These are phyloP conservation scores for Salminus brasiliensis DNA, from an alignment of 2,113 vertebrate species.

Conservation along the genomic window DNA sequence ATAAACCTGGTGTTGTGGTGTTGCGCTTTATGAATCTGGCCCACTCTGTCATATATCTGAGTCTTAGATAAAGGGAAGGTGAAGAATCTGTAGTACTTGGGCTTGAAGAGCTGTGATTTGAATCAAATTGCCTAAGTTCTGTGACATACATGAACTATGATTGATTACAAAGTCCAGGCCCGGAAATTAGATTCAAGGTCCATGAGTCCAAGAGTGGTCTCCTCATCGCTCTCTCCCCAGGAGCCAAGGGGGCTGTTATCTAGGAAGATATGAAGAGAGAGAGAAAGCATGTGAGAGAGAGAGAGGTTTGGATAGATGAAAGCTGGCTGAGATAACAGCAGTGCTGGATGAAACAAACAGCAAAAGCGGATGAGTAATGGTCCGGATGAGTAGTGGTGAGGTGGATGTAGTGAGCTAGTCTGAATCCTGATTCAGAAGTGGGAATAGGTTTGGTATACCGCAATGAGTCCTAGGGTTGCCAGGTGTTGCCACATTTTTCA, in stretches of 20 bases:
- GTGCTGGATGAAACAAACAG: constrained; percentile 18
- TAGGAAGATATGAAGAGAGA: not conserved
- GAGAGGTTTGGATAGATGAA: constrained; percentile 24
- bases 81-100: not conserved
- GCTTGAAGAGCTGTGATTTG: not conserved
- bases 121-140: not conserved
- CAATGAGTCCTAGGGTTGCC: no score
- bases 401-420: no score
- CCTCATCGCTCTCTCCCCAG: constrained; percentile 22
- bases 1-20: no score
- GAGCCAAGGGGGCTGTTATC: constrained; percentile 33
- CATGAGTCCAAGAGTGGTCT: not conserved
- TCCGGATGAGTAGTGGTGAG: not conserved
- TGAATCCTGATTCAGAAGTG: no score
- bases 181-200: not conserved
- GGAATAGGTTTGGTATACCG: no score
- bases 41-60: not conserved
- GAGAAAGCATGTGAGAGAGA: not conserved
- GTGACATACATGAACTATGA: not conserved
- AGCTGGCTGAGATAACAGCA: constrained; percentile 33
- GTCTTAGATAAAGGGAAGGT: not conserved
- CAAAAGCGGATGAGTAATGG: not conserved
- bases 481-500: no score
- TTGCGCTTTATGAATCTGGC: no score
- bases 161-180: not conserved